Evolutionary conservation across 2,113 vertebrate genomes (phyloP).

Genomic region (Genyomyrus donnyi): DNA sequence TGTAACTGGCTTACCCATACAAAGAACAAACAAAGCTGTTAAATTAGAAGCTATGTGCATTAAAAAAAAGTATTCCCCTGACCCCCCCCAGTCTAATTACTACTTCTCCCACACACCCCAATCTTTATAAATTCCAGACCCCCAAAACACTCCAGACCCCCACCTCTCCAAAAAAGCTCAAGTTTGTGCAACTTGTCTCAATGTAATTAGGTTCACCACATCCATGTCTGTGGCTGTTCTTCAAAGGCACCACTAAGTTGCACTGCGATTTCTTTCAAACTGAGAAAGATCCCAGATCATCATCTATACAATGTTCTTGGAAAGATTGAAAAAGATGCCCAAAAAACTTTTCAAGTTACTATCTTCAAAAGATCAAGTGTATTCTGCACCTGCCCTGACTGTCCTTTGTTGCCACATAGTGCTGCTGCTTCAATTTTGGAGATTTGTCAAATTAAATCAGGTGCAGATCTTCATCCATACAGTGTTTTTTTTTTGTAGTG

Average conservation of each 20-base stretch:
- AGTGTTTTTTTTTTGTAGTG: not conserved
- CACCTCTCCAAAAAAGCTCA: not conserved
- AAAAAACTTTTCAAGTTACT: not conserved
- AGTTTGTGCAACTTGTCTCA: not conserved
- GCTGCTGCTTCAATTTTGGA: not conserved
- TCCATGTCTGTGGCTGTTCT: not conserved
- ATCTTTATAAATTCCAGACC: not conserved
- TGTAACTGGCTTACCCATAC: not conserved
- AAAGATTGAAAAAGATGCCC: not conserved
- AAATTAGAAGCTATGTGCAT: not conserved
- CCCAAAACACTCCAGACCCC: not conserved
- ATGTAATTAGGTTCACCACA: not conserved
- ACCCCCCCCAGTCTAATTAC: not conserved
- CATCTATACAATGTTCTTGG: not conserved
- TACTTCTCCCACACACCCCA: not conserved
- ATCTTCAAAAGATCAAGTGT: not conserved
- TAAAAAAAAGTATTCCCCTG: not conserved
- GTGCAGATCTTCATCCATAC: not conserved
- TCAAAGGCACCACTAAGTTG: not conserved
- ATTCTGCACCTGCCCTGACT: not conserved
- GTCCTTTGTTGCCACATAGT: not conserved
- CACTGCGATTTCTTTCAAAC: not conserved
- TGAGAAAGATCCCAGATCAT: not conserved
- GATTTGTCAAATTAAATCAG: not conserved
- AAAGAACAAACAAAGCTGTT: not conserved